A percentile compares a stretch with the other conserved stretches of the same genome.
phyloP scores from a whole-genome alignment of 2,113 vertebrate species.

The Prolemur simus region DNA sequence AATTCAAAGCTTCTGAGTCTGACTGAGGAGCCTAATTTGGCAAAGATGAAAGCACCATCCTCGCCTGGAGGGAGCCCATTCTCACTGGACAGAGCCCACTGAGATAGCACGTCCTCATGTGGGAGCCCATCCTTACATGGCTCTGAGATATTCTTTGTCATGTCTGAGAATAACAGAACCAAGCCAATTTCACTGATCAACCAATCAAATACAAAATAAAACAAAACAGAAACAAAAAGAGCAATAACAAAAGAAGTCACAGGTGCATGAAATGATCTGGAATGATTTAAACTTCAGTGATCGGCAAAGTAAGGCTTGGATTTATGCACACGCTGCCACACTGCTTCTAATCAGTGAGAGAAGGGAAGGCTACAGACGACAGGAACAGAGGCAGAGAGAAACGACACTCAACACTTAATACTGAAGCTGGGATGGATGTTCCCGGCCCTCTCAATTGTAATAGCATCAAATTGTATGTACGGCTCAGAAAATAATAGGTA shows the following conservation, averaged over 20 bases:
- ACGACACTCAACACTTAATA: fast-evolving
- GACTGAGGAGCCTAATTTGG: background rate
- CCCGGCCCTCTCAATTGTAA: fast-evolving
- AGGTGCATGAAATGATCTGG: background rate
- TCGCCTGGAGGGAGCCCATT: background rate
- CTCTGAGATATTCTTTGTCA: too few species aligned
- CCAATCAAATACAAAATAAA: background rate
- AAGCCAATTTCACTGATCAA: background rate
- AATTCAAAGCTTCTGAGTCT: too few species aligned
- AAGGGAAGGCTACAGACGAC: background rate
- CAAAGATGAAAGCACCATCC: background rate
- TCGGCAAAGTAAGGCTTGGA: background rate
- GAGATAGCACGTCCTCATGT: background rate
- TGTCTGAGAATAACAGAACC: background rate
- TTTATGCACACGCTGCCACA: background rate
- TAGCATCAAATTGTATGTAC: fast-evolving
- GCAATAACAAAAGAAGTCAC: background rate
- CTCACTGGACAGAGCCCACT: background rate
- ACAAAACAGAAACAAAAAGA: background rate
- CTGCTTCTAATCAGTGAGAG: background rate
- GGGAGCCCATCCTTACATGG: too few species aligned
- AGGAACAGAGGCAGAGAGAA: background rate
- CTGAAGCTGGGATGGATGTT: too few species aligned
- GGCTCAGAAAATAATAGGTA: background rate
- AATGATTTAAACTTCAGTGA: background rate